Base-by-base conservation (phyloP, 2,888 invertebrate species). In the Thymelicus acteon region DNA sequence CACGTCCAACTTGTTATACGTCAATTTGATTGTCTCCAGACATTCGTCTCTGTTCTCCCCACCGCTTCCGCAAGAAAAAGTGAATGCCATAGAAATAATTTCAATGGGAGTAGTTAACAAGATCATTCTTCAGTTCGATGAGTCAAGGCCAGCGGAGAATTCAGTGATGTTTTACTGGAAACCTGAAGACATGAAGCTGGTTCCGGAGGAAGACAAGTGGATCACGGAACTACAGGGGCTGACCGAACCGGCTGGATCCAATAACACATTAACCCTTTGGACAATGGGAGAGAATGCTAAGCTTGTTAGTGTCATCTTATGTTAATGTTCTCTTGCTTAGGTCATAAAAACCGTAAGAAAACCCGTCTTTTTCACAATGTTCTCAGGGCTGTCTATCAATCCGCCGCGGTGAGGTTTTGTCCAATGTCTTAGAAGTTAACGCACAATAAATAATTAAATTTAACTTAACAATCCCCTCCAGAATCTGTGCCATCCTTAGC, bases 101-200 rank as follows among this genome's bases (percentile, higher is more conserved):
- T 94, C 95, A 0, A 95, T 96, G 77, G 97, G 96, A 1, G 92
- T 94, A 2, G 95, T 96, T 2, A 94, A 95, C 73, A 97, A 97
- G 87, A 94, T 97, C 57, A 95, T 95, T 72, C 77, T 97, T 0
- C 89, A 94, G 68, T 97, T 96, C 84, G 91, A 95, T 0, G 79
- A 88, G 7, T 88, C 90, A 7, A 96, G 96, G 95, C 96, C 96
- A 96, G 87, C 91, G 0, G 81, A 60, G 15, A 12, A 12, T 8
- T 47, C 40, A 0, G 13, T 64, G 7, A 6, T 40, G 5, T 67
- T 67, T 2, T 62, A 54, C 7, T 72, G 71, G 71, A 61, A 19
- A 0, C 3, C n/a, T 6, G 67, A 62, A n/a, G 71, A 63, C 13
- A 54, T 7, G 12, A 39, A 40, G 1, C 24, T 10, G 19, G 12